Conservation (phyloP, 1,140 invertebrate species). For the Zelostemma sp. region DNA sequence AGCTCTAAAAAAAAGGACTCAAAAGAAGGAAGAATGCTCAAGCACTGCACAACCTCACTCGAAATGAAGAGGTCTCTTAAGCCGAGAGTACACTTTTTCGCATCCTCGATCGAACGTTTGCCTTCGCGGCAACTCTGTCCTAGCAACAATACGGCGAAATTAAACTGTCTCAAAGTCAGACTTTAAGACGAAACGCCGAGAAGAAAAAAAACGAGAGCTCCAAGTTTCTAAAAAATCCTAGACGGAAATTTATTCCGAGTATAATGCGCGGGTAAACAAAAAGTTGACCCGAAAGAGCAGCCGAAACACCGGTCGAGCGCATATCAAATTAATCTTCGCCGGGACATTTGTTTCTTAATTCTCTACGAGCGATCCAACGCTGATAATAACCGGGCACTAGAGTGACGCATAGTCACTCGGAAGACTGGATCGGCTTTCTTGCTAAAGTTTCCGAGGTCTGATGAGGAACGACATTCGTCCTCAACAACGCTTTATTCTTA, state of each 20-base stretch:
- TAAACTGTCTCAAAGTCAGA: neutral
- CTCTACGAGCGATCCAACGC: constrained; percentile 55
- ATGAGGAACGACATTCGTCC: constrained; percentile 38
- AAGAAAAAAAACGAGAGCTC: constrained; percentile 6
- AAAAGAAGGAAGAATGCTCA: constrained; percentile 28
- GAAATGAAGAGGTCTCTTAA: constrained; percentile 29
- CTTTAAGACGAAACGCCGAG: neutral
- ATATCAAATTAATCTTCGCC: constrained; percentile 47
- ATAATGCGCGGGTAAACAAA: constrained; percentile 29
- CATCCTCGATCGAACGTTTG: constrained; percentile 3
- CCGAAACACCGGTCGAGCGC: constrained; percentile 34
- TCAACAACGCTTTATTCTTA: constrained; percentile 30
- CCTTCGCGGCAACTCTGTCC: neutral
- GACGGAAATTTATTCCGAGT: constrained; percentile 40
- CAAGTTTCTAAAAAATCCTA: constrained; percentile 14
- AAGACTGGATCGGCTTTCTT: constrained; percentile 44
- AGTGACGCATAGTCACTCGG: constrained; percentile 39
- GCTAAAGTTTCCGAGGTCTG: constrained; percentile 22
- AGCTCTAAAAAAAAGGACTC: constrained; percentile 1
- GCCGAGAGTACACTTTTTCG: neutral
- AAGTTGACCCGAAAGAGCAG: constrained; percentile 43
- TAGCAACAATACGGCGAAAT: neutral
- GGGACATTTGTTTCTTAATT: constrained; percentile 49
- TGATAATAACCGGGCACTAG: constrained; percentile 48
- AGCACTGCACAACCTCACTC: constrained; percentile 24